Percentiles rank a stretch among this genome's conserved stretches.
Conservation (phyloP, 2,113 vertebrate species). For the Parotia lawesii region DNA sequence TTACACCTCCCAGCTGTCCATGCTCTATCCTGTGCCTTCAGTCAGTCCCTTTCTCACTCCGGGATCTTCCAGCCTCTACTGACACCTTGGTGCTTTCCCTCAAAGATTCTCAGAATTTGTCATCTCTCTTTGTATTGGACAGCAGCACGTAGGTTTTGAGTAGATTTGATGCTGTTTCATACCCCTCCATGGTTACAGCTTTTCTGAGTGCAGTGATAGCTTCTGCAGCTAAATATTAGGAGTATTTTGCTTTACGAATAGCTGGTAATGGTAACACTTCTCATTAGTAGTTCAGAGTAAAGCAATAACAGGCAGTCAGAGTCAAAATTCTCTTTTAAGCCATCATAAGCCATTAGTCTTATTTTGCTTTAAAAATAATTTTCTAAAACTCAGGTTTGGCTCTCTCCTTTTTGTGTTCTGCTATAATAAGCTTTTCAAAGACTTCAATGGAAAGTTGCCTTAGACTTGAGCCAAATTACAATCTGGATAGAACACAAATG, state of each 20-base stretch:
- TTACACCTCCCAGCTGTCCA: background rate
- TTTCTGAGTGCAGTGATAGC: background rate
- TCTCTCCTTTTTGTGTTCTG: background rate
- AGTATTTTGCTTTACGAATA: background rate
- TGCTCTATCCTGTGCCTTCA: background rate
- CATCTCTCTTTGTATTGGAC: background rate
- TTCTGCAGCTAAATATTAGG: background rate
- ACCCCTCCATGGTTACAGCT: background rate
- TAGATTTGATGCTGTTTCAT: background rate
- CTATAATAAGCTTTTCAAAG: background rate
- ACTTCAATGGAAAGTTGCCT: background rate
- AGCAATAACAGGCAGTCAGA: background rate
- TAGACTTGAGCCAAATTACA: background rate
- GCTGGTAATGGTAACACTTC: background rate
- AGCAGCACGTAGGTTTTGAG: background rate
- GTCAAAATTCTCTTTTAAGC: background rate
- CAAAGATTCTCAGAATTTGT: background rate
- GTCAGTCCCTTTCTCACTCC: background rate
- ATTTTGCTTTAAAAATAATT: slow-evolving; percentile 7
- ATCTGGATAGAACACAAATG: background rate
- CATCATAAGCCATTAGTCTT: background rate
- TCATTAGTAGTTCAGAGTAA: background rate
- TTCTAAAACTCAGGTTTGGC: background rate
- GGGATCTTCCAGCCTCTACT: background rate
- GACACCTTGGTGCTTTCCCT: background rate